Base-by-base conservation (phyloP, 2,113 vertebrate genomes). In the Anhinga rufa region DNA sequence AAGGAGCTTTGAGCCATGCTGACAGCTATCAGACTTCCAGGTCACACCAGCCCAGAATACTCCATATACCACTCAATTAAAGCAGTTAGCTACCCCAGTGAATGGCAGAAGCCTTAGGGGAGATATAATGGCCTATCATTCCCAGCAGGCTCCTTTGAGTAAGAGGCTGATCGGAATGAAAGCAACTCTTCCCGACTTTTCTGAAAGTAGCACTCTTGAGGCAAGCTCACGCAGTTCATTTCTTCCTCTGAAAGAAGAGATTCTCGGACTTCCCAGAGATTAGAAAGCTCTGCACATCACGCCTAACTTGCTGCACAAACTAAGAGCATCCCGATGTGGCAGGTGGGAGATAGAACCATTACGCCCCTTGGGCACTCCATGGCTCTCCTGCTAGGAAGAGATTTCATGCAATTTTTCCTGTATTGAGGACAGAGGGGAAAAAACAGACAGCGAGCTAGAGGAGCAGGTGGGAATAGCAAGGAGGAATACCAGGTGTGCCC, bases 141-240 rank as follows among this genome's bases (percentile, higher is more conserved):
- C 72, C 94, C 95, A 93, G 95, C 82, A 87, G 81, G 92, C n/a
- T 93, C 70, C 77, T 92, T 78, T 88, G 82, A 93, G 74, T 5
- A 44, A 74, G 88, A 78, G 52, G 58, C 66, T 79, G 61, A 93
- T 49, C 58, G 54, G 48, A 93, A 88, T 3, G 51, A 92, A 92
- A 92, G 88, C 28, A 48, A 40, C 70, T 92, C 88, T 68, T 74
- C 49, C 46, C 0, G 7, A 74, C 51, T 84, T 32, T 26, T 70
- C 80, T 58, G 36, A 60, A 75, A 89, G 94, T 3, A 46, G 34
- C 62, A 58, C 71, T 86, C 82, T 64, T 12, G 17, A 78, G 46
- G 75, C 10, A 34, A 74, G 84, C 75, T 74, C 85, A 79, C 9
- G 2, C 48, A n/a, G 66, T 38, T 69, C 51, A 18, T 26, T 54